phyloP scores from a whole-genome alignment of 2,888 invertebrate species.

The Drosophila rubida region DNA sequence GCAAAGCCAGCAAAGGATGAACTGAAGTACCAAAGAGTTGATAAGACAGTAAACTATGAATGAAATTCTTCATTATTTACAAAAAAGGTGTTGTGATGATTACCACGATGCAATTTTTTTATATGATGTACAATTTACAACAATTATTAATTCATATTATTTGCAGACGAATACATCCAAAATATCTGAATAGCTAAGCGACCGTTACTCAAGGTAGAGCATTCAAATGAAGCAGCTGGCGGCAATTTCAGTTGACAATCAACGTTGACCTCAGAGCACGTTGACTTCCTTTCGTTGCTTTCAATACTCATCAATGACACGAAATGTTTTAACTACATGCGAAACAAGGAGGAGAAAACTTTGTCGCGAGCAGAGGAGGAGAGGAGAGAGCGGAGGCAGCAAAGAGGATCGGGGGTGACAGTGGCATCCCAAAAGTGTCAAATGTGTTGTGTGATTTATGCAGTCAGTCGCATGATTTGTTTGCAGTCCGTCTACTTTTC shows the following conservation, averaged over 20 bases:
- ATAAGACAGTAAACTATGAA: too few relatives aligned
- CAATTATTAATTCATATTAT: neutral
- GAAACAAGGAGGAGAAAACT: slow-evolving; percentile 37
- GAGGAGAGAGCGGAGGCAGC: slow-evolving; percentile 1
- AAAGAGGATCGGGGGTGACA: neutral
- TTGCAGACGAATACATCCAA: neutral
- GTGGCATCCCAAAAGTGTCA: slow-evolving; percentile 83
- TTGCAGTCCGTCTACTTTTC: slow-evolving; percentile 83
- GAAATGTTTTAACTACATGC: slow-evolving; percentile 37
- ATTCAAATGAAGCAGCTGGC: slow-evolving; percentile 9
- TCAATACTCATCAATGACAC: slow-evolving; percentile 57
- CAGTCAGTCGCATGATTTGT: slow-evolving; percentile 83
- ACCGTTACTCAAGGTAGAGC: neutral
- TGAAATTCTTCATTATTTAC: too few relatives aligned
- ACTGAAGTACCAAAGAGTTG: neutral
- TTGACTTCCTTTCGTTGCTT: slow-evolving; percentile 16
- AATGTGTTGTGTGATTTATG: slow-evolving; percentile 83
- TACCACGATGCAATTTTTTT: too few relatives aligned
- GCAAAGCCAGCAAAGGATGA: neutral
- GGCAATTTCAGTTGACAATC: slow-evolving; percentile 50
- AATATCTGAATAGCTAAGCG: neutral
- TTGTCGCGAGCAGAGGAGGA: slow-evolving; percentile 43
- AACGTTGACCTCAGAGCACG: slow-evolving; percentile 42
- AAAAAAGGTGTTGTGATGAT: too few relatives aligned
- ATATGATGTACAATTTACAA: too few relatives aligned